Percentiles rank a stretch among this genome's conserved stretches.
These are phyloP conservation scores for Rhadinocentrus ornatus DNA, from an alignment of 2,797 vertebrate species.

Conservation along the genomic window DNA sequence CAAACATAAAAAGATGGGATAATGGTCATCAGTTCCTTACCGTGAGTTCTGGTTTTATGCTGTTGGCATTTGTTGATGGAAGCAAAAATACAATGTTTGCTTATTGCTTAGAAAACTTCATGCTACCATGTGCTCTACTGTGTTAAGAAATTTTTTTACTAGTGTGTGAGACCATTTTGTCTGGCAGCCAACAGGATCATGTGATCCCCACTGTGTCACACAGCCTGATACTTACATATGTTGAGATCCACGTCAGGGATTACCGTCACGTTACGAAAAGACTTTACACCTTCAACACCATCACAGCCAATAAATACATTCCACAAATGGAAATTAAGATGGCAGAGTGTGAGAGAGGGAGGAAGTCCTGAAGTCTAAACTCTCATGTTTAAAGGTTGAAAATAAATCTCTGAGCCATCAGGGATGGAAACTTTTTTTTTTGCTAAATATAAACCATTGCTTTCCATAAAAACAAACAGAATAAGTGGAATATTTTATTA, in stretches of 20 bases:
- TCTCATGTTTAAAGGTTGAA: neutral
- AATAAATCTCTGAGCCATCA: neutral
- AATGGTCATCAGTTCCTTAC: too few relatives aligned
- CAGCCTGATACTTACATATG: constrained; percentile 19
- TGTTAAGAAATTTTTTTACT: neutral
- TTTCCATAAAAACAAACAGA: neutral
- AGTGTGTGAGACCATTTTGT: constrained; percentile 18
- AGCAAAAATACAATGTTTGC: neutral
- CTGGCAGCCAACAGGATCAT: constrained; percentile 22
- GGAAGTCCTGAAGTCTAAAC: neutral
- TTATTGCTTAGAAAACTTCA: neutral
- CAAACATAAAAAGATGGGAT: neutral
- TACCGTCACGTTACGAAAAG: constrained; percentile 37
- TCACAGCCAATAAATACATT: constrained; percentile 44
- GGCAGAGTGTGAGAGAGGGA: neutral
- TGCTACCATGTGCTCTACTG: neutral
- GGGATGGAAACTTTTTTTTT: too few relatives aligned
- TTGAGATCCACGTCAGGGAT: constrained; percentile 36
- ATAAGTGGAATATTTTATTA: neutral
- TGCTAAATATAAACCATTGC: neutral
- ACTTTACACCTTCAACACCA: constrained; percentile 48
- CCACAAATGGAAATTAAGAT: constrained; percentile 10
- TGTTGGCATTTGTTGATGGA: neutral
- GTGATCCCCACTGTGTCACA: constrained; percentile 31
- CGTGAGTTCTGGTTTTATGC: neutral